Conservation (phyloP, 1,140 invertebrate species). For the Frieseomelitta varia region DNA sequence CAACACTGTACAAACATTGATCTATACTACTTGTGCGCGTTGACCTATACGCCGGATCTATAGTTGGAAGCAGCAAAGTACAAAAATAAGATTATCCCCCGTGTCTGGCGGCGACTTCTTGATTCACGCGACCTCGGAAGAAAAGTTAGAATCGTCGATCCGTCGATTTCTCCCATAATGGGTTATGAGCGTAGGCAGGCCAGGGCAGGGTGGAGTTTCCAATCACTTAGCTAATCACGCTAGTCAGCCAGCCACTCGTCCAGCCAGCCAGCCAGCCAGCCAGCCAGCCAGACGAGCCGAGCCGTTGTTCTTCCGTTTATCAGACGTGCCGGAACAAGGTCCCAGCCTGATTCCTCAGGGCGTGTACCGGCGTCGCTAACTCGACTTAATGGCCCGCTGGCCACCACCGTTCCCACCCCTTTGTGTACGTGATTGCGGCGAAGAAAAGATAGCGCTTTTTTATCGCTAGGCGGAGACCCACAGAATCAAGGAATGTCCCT, state of each 20-base stretch:
- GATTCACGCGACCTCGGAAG: neutral
- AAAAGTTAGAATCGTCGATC: conserved; percentile 16
- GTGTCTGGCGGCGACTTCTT: neutral
- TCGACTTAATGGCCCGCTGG: conserved; percentile 40
- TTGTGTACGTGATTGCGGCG: neutral
- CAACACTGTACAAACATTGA: neutral
- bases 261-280: conserved; percentile 31
- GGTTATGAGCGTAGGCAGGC: conserved; percentile 20
- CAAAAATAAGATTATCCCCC: neutral
- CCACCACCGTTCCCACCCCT: neutral
- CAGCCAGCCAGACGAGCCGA: conserved; percentile 25
- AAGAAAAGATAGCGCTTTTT: conserved; percentile 12
- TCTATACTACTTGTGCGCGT: too few relatives aligned
- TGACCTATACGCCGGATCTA: too few relatives aligned
- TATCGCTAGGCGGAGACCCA: neutral
- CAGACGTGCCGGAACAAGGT: conserved; percentile 47
- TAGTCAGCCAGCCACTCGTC: conserved; percentile 42
- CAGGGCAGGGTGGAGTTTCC: conserved; percentile 62
- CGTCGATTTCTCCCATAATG: conserved; percentile 28
- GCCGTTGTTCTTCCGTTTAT: conserved; percentile 51
- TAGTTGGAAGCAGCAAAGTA: too few relatives aligned
- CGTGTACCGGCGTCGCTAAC: conserved; percentile 42
- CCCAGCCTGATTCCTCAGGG: conserved; percentile 42
- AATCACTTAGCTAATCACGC: conserved; percentile 74
- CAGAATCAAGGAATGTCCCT: neutral